A percentile compares a stretch with the other conserved stretches of the same genome.
Conservation (phyloP, 1,140 invertebrate genomes). For the Bombus picipes region DNA sequence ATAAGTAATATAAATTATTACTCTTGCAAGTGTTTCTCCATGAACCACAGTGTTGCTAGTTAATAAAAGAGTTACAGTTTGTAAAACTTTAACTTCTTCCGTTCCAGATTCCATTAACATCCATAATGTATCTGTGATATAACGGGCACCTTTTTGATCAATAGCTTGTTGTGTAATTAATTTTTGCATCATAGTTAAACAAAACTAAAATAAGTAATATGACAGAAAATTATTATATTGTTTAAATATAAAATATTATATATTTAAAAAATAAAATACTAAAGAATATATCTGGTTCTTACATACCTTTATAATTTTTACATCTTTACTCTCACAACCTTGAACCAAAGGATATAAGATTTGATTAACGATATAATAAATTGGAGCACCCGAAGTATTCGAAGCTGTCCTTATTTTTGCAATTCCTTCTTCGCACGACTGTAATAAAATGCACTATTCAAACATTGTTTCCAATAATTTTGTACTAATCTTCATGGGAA, state of each 20-base stretch:
- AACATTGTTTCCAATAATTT: background rate
- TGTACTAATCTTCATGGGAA: background rate
- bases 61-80: slow-evolving; percentile 96
- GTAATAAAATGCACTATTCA: slow-evolving; percentile 52
- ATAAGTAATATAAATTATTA: slow-evolving; percentile 77
- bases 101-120: slow-evolving; percentile 95
- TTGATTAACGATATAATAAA: slow-evolving; percentile 95
- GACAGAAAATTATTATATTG: slow-evolving; percentile 12
- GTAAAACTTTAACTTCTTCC: slow-evolving; percentile 97
- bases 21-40: slow-evolving; percentile 95
- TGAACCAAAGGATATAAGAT: slow-evolving; percentile 98
- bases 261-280: background rate
- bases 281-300: background rate
- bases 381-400: slow-evolving; percentile 89
- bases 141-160: slow-evolving; percentile 94
- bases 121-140: slow-evolving; percentile 96
- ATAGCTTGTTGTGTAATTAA: slow-evolving; percentile 92
- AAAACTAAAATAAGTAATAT: slow-evolving; percentile 86
- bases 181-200: slow-evolving; percentile 94
- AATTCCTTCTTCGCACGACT: slow-evolving; percentile 98
- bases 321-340: slow-evolving; percentile 98
- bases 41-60: slow-evolving; percentile 97
- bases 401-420: slow-evolving; percentile 92
- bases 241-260: slow-evolving; percentile 36
- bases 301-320: slow-evolving; percentile 95